A percentile compares a stretch with the other conserved stretches of the same genome.
Conservation (phyloP, 2,113 vertebrate species). For the Siniperca chuatsi region DNA sequence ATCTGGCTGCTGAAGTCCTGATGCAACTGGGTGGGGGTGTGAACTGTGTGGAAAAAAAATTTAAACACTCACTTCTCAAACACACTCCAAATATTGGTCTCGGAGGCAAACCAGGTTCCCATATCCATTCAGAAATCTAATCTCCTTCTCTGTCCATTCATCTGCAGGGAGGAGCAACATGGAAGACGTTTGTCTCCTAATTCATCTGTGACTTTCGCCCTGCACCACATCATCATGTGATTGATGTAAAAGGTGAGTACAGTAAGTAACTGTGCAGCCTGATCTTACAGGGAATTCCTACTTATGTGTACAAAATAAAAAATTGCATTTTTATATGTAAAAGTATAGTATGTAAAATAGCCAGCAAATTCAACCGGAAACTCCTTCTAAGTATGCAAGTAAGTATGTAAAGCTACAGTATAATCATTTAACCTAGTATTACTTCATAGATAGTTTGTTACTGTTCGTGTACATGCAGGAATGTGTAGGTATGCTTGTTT, state of each 20-base stretch:
- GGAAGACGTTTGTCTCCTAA: background rate
- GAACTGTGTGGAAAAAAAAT: background rate
- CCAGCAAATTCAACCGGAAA: too few species aligned
- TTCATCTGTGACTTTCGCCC: background rate
- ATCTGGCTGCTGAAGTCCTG: background rate
- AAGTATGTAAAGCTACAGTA: too few species aligned
- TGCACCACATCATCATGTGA: background rate
- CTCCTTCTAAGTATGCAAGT: background rate
- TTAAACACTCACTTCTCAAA: conserved; percentile 4
- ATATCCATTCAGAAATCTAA: conserved; percentile 23
- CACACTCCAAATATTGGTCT: conserved; percentile 26
- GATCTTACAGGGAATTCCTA: too few species aligned
- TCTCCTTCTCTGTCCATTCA: background rate
- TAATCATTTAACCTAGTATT: background rate
- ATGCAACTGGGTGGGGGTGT: background rate
- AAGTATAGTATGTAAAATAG: too few species aligned
- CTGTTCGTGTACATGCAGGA: background rate
- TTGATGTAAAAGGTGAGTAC: background rate
- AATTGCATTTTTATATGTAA: too few species aligned
- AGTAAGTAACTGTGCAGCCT: background rate
- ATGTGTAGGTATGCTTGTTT: background rate
- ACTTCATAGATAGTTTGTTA: too few species aligned
- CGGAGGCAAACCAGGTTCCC: background rate
- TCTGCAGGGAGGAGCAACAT: background rate
- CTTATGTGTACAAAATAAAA: too few species aligned